Evolutionary conservation across 2,888 invertebrate genomes (phyloP), one percentile per base, ranked within the genome.

Genomic region (Fragum whitleyi): DNA sequence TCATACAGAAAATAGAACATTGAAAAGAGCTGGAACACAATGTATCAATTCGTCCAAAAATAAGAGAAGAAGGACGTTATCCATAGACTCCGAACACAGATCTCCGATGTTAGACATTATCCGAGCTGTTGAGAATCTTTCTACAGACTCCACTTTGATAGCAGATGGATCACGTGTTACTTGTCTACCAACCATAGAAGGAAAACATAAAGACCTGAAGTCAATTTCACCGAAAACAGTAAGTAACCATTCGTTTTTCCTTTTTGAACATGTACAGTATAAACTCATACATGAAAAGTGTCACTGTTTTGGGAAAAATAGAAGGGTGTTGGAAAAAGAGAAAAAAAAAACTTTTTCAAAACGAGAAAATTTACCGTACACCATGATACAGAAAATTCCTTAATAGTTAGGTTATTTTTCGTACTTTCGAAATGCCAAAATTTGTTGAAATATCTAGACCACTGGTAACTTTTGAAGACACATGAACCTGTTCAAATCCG

Each of bases 191-290:
- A 87, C 89, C 7, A 26, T 90, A 39, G 65, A 61, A 21, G 90
- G 90, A 53, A 90, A 90, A 57, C 91, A 92, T 71, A 86, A 84
- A 42, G 93, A 93, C 74, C 86, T 93, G 53, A 92, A 92, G 78
- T 81, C 88, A 51, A 92, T 93, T 62, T 87, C 91, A 16, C 82
- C 88, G 32, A 85, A 90, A 59, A 93, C 93, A 21, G 90, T 92
- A 77, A 77, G 86, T 39, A 21, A 2, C 7, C 3, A 6, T 51
- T 5, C 2, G 7, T n/a, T 32, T n/a, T 3, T 32, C 32, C 14
- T n/a, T 29, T 32, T 29, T 26, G 3, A 36, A 36, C 32, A 36
- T 36, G 32, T 36, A 36, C 32, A 36, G n/a, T n/a, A n/a, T n/a
- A n/a, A n/a, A n/a, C n/a, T n/a, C n/a, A n/a, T n/a, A n/a, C n/a